These are phyloP conservation scores for Pseudomyrmex dendroicus DNA, from an alignment of 1,140 invertebrate genomes.

Conservation along the genomic window DNA sequence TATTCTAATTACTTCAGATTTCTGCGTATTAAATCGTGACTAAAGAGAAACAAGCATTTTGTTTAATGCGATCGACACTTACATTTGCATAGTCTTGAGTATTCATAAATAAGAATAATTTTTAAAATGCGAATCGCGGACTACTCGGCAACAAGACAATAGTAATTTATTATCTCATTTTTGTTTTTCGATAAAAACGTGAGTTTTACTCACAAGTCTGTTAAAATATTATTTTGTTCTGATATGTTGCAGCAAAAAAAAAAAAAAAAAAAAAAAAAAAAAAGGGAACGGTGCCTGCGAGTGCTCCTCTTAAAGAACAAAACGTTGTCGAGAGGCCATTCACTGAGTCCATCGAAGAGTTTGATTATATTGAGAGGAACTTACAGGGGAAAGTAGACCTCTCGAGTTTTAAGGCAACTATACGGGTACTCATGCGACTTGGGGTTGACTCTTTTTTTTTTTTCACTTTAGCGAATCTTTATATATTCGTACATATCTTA, in stretches of 20 bases:
- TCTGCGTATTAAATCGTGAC: background rate
- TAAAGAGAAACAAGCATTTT: too few species aligned
- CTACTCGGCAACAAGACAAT: background rate
- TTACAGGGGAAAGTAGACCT: background rate
- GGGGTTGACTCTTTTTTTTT: background rate
- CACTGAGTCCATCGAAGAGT: background rate
- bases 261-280: background rate
- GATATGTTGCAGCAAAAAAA: background rate
- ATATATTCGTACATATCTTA: background rate
- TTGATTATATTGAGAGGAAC: background rate
- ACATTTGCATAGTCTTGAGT: too few species aligned
- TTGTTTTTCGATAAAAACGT: background rate
- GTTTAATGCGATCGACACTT: too few species aligned
- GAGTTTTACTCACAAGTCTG: background rate
- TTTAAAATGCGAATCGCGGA: too few species aligned
- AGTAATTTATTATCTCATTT: background rate
- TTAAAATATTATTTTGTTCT: background rate
- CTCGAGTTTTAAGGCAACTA: background rate
- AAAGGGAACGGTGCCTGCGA: too few species aligned
- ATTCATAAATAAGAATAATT: too few species aligned
- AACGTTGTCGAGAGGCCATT: background rate
- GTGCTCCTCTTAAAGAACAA: background rate
- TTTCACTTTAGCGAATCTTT: background rate
- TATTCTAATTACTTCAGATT: background rate
- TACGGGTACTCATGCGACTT: background rate